Conservation (phyloP, 2,113 vertebrate genomes). For the Alexandromys fortis region DNA sequence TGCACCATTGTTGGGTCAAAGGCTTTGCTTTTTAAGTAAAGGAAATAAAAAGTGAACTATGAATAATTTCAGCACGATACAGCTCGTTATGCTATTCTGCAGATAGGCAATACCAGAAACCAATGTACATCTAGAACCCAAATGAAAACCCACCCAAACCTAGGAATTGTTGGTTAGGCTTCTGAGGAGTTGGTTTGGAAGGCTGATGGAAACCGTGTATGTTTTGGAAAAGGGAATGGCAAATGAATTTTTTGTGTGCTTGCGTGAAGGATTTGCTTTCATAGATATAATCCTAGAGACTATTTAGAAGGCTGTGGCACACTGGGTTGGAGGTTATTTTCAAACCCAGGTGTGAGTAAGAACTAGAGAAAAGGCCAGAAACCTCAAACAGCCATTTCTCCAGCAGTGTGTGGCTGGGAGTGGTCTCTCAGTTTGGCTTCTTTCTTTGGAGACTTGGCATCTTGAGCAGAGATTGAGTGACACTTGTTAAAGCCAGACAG, state of each 20-base stretch:
- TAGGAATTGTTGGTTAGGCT: conserved; percentile 27
- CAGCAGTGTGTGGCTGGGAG: conserved; percentile 49
- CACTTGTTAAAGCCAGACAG: conserved; percentile 65
- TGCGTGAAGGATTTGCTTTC: conserved; percentile 70
- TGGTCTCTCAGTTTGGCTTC: conserved; percentile 8
- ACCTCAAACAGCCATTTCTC: not conserved
- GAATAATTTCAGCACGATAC: conserved; percentile 14
- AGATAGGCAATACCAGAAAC: conserved; percentile 48
- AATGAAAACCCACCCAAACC: conserved; percentile 31
- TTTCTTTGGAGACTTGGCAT: conserved; percentile 55
- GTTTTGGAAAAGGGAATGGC: conserved; percentile 72
- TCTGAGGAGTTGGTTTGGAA: conserved; percentile 40
- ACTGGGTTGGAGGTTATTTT: conserved; percentile 66
- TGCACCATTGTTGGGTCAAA: not conserved
- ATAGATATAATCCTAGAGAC: conserved; percentile 75
- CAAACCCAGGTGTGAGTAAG: conserved; percentile 54
- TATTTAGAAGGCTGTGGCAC: conserved; percentile 77
- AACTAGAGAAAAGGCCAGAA: conserved; percentile 63
- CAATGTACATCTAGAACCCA: conserved; percentile 19
- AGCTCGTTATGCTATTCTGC: not conserved
- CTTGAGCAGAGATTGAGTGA: not conserved
- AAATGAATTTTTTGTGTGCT: conserved; percentile 67
- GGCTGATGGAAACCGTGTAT: conserved; percentile 57
- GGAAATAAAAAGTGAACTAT: not conserved
- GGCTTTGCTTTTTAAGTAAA: not conserved